Conservation (phyloP, 2,888 invertebrate genomes). For the Drosophila atroscutellata region DNA sequence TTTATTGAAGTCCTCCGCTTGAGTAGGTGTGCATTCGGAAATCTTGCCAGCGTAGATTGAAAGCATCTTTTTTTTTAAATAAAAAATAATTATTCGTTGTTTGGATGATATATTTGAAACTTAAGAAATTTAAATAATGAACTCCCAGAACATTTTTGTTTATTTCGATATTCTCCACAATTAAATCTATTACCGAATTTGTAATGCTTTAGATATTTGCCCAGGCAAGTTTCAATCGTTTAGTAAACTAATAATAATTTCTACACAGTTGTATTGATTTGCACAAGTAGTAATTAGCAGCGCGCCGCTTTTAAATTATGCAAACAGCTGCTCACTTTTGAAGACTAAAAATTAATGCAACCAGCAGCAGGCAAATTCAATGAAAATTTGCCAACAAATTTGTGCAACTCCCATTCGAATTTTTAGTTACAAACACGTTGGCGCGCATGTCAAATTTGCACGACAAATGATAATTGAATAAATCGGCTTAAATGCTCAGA, state of each 20-base stretch:
- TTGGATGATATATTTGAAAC: not conserved
- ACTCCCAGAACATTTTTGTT: not conserved
- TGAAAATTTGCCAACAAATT: conserved; percentile 27
- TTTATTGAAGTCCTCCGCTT: conserved; percentile 13
- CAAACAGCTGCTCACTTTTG: conserved; percentile 50
- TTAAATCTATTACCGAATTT: conserved; percentile 14
- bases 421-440: conserved; percentile 48
- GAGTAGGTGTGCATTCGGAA: not conserved
- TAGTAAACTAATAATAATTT: conserved; percentile 1
- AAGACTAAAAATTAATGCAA: conserved; percentile 55
- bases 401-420: conserved; percentile 30
- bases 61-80: conserved; percentile 2
- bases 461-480: conserved; percentile 81
- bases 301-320: conserved; percentile 44
- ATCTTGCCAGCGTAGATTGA: not conserved
- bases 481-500: conserved; percentile 80
- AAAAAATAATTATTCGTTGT: not conserved
- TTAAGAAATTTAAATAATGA: not conserved
- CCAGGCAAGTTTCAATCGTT: conserved; percentile 36
- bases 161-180: not conserved
- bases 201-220: conserved; percentile 23
- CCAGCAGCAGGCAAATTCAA: conserved; percentile 17
- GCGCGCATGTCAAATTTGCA: conserved; percentile 61
- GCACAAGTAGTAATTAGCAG: conserved; percentile 34
- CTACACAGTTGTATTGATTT: conserved; percentile 22